These are phyloP conservation scores for Torymus aiolomorphi DNA, from an alignment of 2,888 invertebrate genomes.

Conservation along the genomic window DNA sequence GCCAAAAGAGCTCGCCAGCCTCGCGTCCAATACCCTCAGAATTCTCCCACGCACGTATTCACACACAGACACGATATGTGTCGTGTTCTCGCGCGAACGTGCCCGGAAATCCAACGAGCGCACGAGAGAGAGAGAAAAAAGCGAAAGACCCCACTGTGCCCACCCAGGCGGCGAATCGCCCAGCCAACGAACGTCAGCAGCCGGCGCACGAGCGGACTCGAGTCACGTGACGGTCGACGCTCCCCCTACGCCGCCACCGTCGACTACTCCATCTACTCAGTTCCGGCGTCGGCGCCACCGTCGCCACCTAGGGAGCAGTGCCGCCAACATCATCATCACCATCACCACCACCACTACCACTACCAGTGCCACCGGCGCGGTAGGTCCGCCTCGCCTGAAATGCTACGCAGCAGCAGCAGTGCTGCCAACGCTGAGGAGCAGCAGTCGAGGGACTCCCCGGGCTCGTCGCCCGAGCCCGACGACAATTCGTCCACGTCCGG, in stretches of 20 bases:
- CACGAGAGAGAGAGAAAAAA: neutral
- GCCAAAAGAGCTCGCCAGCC: constrained; percentile 9
- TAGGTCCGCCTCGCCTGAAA: constrained; percentile 62
- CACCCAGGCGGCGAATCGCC: constrained; percentile 68
- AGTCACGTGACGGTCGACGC: constrained; percentile 66
- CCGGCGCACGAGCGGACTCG: constrained; percentile 66
- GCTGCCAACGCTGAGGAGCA: constrained; percentile 10
- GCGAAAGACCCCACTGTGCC: too few relatives aligned
- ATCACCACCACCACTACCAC: constrained; percentile 36
- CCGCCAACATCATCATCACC: constrained; percentile 56
- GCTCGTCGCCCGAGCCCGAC: constrained; percentile 72
- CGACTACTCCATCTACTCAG: constrained; percentile 37
- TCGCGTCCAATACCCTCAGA: constrained; percentile 7
- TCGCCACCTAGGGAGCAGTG: constrained; percentile 30
- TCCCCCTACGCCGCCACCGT: constrained; percentile 54
- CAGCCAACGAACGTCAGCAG: constrained; percentile 71
- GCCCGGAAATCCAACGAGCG: neutral
- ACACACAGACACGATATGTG: neutral
- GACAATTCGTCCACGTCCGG: constrained; percentile 73
- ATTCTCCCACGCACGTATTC: constrained; percentile 7
- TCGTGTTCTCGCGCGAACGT: neutral
- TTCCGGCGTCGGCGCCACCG: constrained; percentile 31
- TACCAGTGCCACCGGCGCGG: constrained; percentile 54
- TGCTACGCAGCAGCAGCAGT: constrained; percentile 57
- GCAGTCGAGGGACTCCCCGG: constrained; percentile 61